A percentile compares a stretch with the other conserved stretches of the same genome.
Evolutionary conservation across 2,888 invertebrate genomes (phyloP).

Genomic region (Hirtodrosophila duncani): DNA sequence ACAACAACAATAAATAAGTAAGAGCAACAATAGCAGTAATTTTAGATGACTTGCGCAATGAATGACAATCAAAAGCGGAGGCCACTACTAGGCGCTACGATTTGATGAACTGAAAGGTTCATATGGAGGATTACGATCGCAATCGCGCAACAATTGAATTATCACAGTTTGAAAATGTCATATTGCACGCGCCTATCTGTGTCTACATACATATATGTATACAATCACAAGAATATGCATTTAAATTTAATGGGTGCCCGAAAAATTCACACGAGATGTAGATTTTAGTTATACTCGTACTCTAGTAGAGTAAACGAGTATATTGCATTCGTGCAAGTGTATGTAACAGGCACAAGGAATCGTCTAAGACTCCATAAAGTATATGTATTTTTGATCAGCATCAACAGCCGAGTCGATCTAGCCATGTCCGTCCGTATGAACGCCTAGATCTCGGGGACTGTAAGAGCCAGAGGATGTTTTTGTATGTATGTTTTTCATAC

Average conservation of each 20-base stretch:
- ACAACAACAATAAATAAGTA: slow-evolving; percentile 1
- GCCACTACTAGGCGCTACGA: slow-evolving; percentile 57
- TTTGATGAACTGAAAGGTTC: slow-evolving; percentile 46
- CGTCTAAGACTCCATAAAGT: too few relatives aligned
- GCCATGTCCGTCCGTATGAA: too few relatives aligned
- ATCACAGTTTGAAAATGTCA: slow-evolving; percentile 71
- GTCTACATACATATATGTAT: neutral
- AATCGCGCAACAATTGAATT: slow-evolving; percentile 65
- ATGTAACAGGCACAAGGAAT: too few relatives aligned
- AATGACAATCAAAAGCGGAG: slow-evolving; percentile 46
- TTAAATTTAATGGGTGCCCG: too few relatives aligned
- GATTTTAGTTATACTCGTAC: too few relatives aligned
- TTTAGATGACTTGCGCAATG: slow-evolving; percentile 19
- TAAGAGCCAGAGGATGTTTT: too few relatives aligned
- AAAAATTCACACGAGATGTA: too few relatives aligned
- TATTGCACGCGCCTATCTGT: slow-evolving; percentile 57
- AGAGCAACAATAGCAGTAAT: slow-evolving; percentile 1
- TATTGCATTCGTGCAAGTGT: too few relatives aligned
- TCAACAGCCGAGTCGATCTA: too few relatives aligned
- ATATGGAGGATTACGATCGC: slow-evolving; percentile 49
- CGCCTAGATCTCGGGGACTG: too few relatives aligned
- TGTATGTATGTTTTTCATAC: neutral
- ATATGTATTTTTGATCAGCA: too few relatives aligned
- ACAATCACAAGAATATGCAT: neutral
- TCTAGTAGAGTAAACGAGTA: too few relatives aligned